phyloP scores from a whole-genome alignment of 2,888 invertebrate species.

The Drosophila mercatorum region DNA sequence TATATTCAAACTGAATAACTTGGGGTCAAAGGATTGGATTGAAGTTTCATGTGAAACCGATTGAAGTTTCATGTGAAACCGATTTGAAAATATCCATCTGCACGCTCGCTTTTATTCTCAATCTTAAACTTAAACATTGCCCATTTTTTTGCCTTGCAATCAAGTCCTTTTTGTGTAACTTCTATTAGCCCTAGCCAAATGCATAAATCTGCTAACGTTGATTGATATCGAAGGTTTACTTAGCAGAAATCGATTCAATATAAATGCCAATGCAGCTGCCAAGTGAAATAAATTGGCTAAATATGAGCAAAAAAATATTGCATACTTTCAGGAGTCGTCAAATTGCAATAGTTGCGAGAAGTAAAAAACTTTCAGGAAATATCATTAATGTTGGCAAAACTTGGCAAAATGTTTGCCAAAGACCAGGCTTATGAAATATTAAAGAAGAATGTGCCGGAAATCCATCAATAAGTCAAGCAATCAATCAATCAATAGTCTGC shows the following conservation, averaged over 20 bases:
- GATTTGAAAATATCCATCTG: not conserved
- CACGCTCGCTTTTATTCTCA: not conserved
- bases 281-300: constrained; percentile 16
- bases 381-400: constrained; percentile 3
- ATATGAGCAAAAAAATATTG: constrained; percentile 33
- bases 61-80: not conserved
- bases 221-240: constrained; percentile 16
- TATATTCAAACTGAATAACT: not conserved
- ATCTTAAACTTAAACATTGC: constrained; percentile 5
- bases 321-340: constrained; percentile 52
- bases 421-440: not conserved
- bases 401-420: not conserved
- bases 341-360: not conserved
- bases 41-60: too few relatives aligned
- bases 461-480: not conserved
- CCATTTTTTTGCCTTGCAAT: constrained; percentile 27
- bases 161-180: constrained; percentile 29
- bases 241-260: constrained; percentile 14
- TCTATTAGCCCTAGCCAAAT: constrained; percentile 5
- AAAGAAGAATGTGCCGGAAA: not conserved
- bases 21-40: not conserved
- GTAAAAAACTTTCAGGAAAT: not conserved
- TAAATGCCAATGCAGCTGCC: constrained; percentile 31
- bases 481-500: not conserved
- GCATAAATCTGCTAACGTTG: constrained; percentile 50